Conservation (phyloP, 2,888 invertebrate species). For the Napeogenes sylphis region DNA sequence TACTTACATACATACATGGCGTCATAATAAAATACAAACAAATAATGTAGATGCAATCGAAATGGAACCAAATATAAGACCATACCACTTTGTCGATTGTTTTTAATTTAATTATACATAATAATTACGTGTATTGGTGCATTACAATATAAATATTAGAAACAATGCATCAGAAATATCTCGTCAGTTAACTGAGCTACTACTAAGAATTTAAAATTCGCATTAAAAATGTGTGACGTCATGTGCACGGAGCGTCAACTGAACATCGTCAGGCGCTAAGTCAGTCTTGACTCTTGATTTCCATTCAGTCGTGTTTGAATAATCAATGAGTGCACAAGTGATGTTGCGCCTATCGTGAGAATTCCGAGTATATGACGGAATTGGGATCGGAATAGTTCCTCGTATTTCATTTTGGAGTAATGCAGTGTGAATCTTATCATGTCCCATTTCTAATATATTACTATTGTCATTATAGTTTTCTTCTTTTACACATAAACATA, state of each 20-base stretch:
- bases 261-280: conserved; percentile 14
- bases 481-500: too few relatives aligned
- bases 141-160: too few relatives aligned
- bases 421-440: conserved; percentile 14
- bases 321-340: conserved; percentile 22
- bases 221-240: conserved; percentile 15
- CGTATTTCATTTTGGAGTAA: conserved; percentile 18
- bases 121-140: too few relatives aligned
- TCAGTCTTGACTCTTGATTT: conserved; percentile 17
- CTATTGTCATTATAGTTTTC: too few relatives aligned
- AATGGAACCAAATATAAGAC: not conserved
- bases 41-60: not conserved
- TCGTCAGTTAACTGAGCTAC: conserved; percentile 1
- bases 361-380: conserved; percentile 13
- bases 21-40: conserved; percentile 12
- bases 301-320: conserved; percentile 25
- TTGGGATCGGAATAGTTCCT: conserved; percentile 9
- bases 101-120: too few relatives aligned
- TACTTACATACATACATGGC: conserved; percentile 2
- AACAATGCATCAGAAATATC: too few relatives aligned
- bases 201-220: conserved; percentile 11
- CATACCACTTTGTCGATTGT: not conserved
- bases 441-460: conserved; percentile 2
- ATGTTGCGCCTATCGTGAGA: conserved; percentile 4
- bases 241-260: conserved; percentile 18